Base-by-base conservation (phyloP, 1,140 invertebrate species). In the Odontomachus brunneus region DNA sequence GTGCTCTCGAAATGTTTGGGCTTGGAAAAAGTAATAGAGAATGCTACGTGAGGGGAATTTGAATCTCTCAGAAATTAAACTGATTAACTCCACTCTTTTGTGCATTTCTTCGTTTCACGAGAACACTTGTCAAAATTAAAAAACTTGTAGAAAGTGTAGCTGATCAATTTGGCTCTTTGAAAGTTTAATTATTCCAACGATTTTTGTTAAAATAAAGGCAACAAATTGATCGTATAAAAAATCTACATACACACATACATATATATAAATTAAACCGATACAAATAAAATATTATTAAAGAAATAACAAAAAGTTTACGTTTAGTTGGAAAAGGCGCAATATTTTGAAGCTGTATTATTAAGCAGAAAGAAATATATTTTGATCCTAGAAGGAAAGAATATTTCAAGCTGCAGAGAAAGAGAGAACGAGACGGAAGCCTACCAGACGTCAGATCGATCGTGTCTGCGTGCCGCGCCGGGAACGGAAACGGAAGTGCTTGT, bases 391-490 rank as follows among this genome's bases (percentile, higher is more conserved):
- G 9, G 26, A 48, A 19, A 48, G 38, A 71, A 69, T 80, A 80
- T 69, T 71, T 33, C 38, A 48, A 19, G 15, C 14, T 17, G 12
- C 29, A 69, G 17, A 44, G 33, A 59, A 55, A 19, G 49, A 66
- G 44, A 67, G 44, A 76, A 19, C 17, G 81, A 83, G 51, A 66
- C 75, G 75, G 57, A 78, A 67, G 55, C 75, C 49, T 60, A 66
- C 38, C 82, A 84, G 82, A 84, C 82, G 83, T 65, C 66, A 81
- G 49, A 90, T 90, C 89, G 90, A 90, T 90, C 87, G 89, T 24
- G 75, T 83, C 85, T 80, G 83, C 83, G 74, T 80, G 85, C 75
- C 49, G 65, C 69, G 73, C 67, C 76, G 83, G 69, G 62, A 80
- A 74, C 60, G 63, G 63, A 78, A 81, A 83, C 81, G 76, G 75